Base-by-base conservation (phyloP, 2,888 invertebrate genomes). In the Amiota mariae region DNA sequence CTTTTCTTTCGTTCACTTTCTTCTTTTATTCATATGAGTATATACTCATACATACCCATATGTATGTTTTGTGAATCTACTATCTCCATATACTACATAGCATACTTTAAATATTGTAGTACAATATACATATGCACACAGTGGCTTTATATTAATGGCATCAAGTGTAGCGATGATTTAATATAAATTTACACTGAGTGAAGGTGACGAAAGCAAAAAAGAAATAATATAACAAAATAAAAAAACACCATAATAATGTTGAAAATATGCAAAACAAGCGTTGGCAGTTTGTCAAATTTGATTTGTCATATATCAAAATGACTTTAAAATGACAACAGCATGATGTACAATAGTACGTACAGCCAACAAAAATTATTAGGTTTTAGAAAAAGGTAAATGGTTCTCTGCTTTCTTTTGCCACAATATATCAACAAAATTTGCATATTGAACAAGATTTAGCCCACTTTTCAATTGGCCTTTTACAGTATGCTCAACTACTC, bases 271-370 rank as follows among this genome's bases (percentile, higher is more conserved):
- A 85, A 83, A 83, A 85, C 81, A 83, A 85, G 85, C 81, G 83
- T 82, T 85, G 86, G 83, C 83, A 84, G 86, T 84, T 84, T 85
- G 86, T 84, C 83, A 84, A 86, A 84, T 84, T 84, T 84, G 83
- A 84, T 84, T 84, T 84, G 83, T 85, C 83, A 84, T 84, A 85
- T 81, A 83, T 83, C 85, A 68, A 85, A 83, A 85, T 83, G 82
- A 77, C 82, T 83, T 85, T 82, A 82, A 83, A 82, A 59, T 59
- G 20, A 15, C 59, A 18, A 36, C 36, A 36, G 36, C 36, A 36
- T 36, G 36, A 36, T 36, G 36, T 36, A 6, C n/a, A n/a, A n/a
- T n/a, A n/a, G n/a, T n/a, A n/a, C n/a, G 8, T 36, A 36, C 36
- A 6, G 6, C 36, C 36, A 36, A 36, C 36, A 36, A 36, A 36